Base-by-base conservation (phyloP, 2,888 invertebrate species). In the Drosophila dives region DNA sequence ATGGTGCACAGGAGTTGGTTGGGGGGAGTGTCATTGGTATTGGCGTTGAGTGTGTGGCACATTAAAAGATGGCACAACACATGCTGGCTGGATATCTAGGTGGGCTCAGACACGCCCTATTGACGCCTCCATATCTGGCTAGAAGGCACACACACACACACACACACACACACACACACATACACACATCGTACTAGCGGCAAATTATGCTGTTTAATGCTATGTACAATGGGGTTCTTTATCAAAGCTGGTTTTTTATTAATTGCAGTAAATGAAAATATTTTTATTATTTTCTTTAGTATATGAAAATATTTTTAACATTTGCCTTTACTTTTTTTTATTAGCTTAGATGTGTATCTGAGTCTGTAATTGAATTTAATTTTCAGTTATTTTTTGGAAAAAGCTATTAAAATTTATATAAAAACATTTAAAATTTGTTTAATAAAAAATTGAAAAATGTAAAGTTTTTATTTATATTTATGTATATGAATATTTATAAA, bases 41-140 rank as follows among this genome's bases (percentile, higher is more conserved):
- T 50, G 63, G 33, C 64, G 70, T 55, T 66, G 80, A 76, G 77
- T 86, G 72, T 83, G 64, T 77, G 86, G 64, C 83, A 84, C 83
- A 84, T 85, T 83, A 72, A 82, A 80, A 83, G 73, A 84, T 80
- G 72, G 68, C 77, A 80, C 66, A 74, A 66, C 74, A 77, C 68
- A 67, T 67, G 51, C 51, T 53, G 51, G 67, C 67, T 67, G 67
- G 68, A 34, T 40, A 58, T 78, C 71, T 82, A 75, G 83, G 64
- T 71, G 56, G 65, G 50, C 48, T 48, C 26, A 40, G 53, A 70
- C 53, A 70, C 61, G 61, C 70, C 70, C 42, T 38, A 29, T 49
- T 42, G 53, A 70, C 70, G 70, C 62, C 70, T 48, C 45, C 70
- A 70, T 42, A 62, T 71, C 71, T 62, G 33, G 56, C 49, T 67